phyloP scores from a whole-genome alignment of 2,888 invertebrate genomes.

The Acronicta psi region DNA sequence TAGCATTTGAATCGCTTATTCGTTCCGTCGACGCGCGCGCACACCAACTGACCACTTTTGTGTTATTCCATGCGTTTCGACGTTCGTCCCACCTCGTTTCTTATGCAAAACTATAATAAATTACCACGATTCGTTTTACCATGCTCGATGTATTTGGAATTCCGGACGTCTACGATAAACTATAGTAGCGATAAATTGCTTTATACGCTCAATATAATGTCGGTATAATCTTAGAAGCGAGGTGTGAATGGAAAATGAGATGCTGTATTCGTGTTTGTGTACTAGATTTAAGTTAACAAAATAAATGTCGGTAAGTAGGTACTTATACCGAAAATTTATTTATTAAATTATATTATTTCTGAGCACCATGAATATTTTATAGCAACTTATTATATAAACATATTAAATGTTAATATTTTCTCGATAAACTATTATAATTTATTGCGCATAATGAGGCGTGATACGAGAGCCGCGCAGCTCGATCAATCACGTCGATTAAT shows the following conservation, averaged over 20 bases:
- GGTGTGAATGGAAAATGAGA: conserved; percentile 70
- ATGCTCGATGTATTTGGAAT: conserved; percentile 64
- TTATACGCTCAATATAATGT: conserved; percentile 71
- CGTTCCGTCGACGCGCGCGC: conserved; percentile 68
- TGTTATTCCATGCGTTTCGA: conserved; percentile 77
- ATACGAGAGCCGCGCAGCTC: conserved; percentile 42
- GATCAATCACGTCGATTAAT: conserved; percentile 62
- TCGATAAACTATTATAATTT: conserved; percentile 46
- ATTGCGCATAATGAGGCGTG: conserved; percentile 47
- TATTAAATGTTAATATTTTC: conserved; percentile 40
- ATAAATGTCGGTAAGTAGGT: too few relatives aligned
- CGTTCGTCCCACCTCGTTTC: conserved; percentile 69
- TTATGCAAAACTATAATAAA: conserved; percentile 79
- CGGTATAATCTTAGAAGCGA: conserved; percentile 63
- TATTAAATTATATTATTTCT: conserved; percentile 11
- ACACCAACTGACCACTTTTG: conserved; percentile 68
- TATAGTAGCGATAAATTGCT: conserved; percentile 72
- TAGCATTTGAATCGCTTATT: conserved; percentile 88
- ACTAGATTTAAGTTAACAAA: conserved; percentile 7
- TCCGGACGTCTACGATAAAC: conserved; percentile 64
- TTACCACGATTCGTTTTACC: conserved; percentile 69
- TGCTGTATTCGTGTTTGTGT: conserved; percentile 60
- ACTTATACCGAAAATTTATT: conserved; percentile 12
- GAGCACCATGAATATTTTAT: conserved; percentile 14
- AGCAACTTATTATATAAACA: conserved; percentile 28